Conservation (phyloP, 2,888 invertebrate species). For the Physocephala rufipes region DNA sequence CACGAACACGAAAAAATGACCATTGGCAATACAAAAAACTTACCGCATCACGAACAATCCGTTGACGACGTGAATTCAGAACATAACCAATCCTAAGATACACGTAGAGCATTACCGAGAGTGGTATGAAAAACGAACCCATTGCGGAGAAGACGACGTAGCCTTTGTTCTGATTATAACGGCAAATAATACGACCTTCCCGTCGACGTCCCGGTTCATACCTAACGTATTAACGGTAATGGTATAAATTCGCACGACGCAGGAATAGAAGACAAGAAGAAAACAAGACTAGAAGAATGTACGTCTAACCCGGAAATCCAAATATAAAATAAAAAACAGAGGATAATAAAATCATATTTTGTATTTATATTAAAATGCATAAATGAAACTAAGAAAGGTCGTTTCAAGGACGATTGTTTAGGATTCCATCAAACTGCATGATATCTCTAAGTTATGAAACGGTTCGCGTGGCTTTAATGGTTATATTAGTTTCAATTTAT, state of each 20-base stretch:
- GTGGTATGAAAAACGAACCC: slow-evolving; percentile 95
- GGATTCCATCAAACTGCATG: too few species aligned
- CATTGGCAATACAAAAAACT: slow-evolving; percentile 39
- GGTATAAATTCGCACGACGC: not conserved
- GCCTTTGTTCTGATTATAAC: slow-evolving; percentile 89
- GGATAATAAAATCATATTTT: not conserved
- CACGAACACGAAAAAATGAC: not conserved
- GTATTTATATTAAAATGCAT: not conserved
- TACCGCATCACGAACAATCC: slow-evolving; percentile 71
- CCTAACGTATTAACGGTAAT: slow-evolving; percentile 66
- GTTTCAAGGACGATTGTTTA: not conserved
- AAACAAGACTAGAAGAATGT: slow-evolving; percentile 1
- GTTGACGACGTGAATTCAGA: slow-evolving; percentile 80
- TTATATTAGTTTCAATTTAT: too few species aligned
- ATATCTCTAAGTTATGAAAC: too few species aligned
- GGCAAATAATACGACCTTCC: slow-evolving; percentile 74
- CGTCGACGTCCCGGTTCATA: slow-evolving; percentile 75
- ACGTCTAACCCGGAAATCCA: not conserved
- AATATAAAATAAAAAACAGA: slow-evolving; percentile 2
- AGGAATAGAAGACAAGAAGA: not conserved
- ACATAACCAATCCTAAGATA: slow-evolving; percentile 90
- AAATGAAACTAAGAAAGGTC: not conserved
- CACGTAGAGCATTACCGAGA: slow-evolving; percentile 95
- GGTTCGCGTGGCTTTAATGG: too few species aligned
- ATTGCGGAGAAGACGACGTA: slow-evolving; percentile 96